Evolutionary conservation across 2,888 invertebrate genomes (phyloP).

Genomic region (Ecliptopera silaceata): DNA sequence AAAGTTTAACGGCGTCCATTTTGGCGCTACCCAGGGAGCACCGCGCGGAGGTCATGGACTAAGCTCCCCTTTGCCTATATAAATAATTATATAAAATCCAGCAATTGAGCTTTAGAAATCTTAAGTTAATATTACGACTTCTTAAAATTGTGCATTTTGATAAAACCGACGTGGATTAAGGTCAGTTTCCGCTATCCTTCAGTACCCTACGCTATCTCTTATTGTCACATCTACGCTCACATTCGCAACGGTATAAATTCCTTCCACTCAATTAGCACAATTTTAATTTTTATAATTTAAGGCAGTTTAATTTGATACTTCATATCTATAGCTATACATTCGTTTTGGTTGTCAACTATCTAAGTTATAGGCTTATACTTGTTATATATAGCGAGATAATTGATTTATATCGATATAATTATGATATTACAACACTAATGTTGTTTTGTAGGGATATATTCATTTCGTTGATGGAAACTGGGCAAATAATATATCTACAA

Average conservation of each 20-base stretch:
- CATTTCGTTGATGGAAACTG: slow-evolving; percentile 23
- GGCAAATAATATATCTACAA: slow-evolving; percentile 21
- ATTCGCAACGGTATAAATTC: slow-evolving; percentile 29
- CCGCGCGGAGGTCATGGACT: slow-evolving; percentile 81
- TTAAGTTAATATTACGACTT: slow-evolving; percentile 11
- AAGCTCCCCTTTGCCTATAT: slow-evolving; percentile 70
- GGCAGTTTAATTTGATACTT: slow-evolving; percentile 36
- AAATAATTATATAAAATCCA: slow-evolving; percentile 31
- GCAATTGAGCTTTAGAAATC: slow-evolving; percentile 33
- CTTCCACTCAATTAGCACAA: slow-evolving; percentile 34
- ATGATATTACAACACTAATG: slow-evolving; percentile 19
- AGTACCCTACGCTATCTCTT: slow-evolving; percentile 30
- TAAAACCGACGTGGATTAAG: slow-evolving; percentile 7
- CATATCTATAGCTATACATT: slow-evolving; percentile 31
- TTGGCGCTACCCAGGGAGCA: slow-evolving; percentile 82
- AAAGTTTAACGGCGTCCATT: slow-evolving; percentile 71
- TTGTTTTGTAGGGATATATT: slow-evolving; percentile 8
- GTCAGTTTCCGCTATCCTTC: slow-evolving; percentile 10
- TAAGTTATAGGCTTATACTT: slow-evolving; percentile 20
- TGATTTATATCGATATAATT: slow-evolving; percentile 14
- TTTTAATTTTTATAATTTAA: slow-evolving; percentile 33
- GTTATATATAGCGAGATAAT: slow-evolving; percentile 12
- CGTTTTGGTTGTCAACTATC: slow-evolving; percentile 33
- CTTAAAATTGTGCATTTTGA: slow-evolving; percentile 21
- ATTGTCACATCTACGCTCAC: slow-evolving; percentile 35